These are phyloP conservation scores for Enteromius trimaculatus DNA, from an alignment of 2,797 vertebrate species.

Conservation along the genomic window DNA sequence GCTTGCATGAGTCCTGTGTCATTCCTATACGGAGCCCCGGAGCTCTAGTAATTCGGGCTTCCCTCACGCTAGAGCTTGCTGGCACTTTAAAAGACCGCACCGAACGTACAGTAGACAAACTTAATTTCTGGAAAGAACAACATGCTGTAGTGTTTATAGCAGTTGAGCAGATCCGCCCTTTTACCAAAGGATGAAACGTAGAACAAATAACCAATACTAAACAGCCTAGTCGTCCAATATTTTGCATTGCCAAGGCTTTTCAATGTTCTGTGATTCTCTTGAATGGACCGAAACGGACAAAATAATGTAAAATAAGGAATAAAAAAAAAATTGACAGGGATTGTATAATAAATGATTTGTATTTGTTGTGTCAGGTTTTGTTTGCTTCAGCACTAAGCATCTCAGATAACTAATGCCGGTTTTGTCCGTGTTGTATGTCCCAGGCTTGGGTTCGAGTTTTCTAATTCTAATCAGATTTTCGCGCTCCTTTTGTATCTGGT, in stretches of 20 bases:
- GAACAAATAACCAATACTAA: constrained; percentile 51
- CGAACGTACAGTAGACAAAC: constrained; percentile 43
- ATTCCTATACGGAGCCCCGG: constrained; percentile 41
- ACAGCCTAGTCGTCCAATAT: constrained; percentile 36
- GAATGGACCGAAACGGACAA: constrained; percentile 9
- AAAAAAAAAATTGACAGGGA: constrained; percentile 32
- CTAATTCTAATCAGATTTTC: constrained; percentile 49
- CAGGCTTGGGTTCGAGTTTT: constrained; percentile 7
- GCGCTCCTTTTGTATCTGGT: constrained; percentile 59
- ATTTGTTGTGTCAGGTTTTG: not conserved
- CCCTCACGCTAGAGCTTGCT: constrained; percentile 68
- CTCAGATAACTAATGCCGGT: not conserved
- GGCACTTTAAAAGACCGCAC: constrained; percentile 74
- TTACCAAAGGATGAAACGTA: constrained; percentile 71
- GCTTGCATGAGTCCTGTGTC: constrained; percentile 55
- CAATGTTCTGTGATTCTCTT: constrained; percentile 29
- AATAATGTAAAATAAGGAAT: not conserved
- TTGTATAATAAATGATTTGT: constrained; percentile 20
- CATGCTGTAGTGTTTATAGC: constrained; percentile 29
- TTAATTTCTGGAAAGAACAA: constrained; percentile 47
- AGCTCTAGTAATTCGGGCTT: constrained; percentile 64
- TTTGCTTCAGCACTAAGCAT: constrained; percentile 42
- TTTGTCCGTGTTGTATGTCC: constrained; percentile 24
- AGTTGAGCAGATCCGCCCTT: constrained; percentile 45
- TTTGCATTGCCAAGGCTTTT: constrained; percentile 38